phyloP scores from a whole-genome alignment of 2,797 vertebrate genomes.

The Numenius phaeopus region DNA sequence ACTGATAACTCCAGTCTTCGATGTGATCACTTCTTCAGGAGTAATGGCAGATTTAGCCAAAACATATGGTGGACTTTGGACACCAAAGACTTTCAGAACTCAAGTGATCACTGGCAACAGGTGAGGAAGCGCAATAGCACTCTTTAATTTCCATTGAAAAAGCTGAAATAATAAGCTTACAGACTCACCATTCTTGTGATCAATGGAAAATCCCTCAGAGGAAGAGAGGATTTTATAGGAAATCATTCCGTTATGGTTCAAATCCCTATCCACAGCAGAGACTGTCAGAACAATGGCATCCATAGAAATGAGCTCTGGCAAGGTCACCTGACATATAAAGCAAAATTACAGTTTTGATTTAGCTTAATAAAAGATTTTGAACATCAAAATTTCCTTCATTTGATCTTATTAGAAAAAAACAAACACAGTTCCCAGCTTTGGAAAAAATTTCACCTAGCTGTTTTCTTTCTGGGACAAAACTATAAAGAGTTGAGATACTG shows the following conservation, averaged over 20 bases:
- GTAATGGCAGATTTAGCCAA: not conserved
- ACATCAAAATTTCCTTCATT: not conserved
- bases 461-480: not conserved
- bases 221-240: slow-evolving; percentile 88
- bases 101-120: not conserved
- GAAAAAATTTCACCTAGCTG: not conserved
- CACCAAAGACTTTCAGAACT: not conserved
- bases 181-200: slow-evolving; percentile 85
- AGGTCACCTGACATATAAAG: slow-evolving; percentile 78
- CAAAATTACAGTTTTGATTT: not conserved
- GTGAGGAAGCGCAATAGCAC: not conserved
- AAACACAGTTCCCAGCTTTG: not conserved
- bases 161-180: not conserved
- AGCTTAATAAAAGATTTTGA: not conserved
- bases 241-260: slow-evolving; percentile 82
- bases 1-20: not conserved
- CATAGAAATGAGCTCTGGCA: slow-evolving; percentile 82
- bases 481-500: not conserved
- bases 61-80: not conserved
- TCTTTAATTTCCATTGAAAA: not conserved
- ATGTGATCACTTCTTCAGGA: not conserved
- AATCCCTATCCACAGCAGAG: slow-evolving; percentile 85
- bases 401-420: not conserved
- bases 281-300: slow-evolving; percentile 82
- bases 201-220: slow-evolving; percentile 84